Evolutionary conservation across 1,140 invertebrate species (phyloP).

Genomic region (Cyphomyrmex costatus): DNA sequence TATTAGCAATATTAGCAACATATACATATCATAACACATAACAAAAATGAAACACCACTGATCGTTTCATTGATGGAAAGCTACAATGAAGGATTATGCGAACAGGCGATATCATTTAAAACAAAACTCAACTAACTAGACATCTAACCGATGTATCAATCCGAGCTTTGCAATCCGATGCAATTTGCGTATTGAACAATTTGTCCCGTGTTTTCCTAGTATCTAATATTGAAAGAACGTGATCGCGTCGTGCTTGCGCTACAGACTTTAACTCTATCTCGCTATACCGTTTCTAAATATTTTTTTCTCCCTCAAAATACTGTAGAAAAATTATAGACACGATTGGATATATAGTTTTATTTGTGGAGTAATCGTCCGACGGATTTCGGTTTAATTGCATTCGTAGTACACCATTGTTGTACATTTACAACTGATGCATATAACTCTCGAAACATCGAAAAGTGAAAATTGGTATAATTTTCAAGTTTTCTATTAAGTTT

Average conservation of each 20-base stretch:
- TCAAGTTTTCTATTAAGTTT: neutral
- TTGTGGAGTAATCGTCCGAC: conserved; percentile 44
- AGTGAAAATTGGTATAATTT: neutral
- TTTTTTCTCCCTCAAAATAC: conserved; percentile 39
- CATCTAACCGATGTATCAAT: conserved; percentile 11
- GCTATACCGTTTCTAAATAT: conserved; percentile 49
- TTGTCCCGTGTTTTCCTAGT: neutral
- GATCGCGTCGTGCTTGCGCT: conserved; percentile 17
- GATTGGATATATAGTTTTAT: conserved; percentile 24
- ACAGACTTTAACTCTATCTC: conserved; percentile 53
- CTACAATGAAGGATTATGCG: conserved; percentile 62
- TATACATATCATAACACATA: conserved; percentile 75
- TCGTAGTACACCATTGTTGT: neutral
- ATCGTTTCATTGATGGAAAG: conserved; percentile 62
- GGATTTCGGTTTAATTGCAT: conserved; percentile 51
- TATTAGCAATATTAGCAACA: conserved; percentile 76
- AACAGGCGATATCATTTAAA: conserved; percentile 53
- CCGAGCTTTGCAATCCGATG: neutral
- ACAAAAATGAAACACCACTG: conserved; percentile 69
- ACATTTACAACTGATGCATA: conserved; percentile 17
- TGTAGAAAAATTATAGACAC: conserved; percentile 58
- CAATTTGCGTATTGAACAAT: conserved; percentile 22
- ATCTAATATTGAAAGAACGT: conserved; percentile 35
- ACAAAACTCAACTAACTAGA: conserved; percentile 27
- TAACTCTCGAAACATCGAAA: conserved; percentile 22